Conservation (phyloP, 2,797 vertebrate genomes). For the Myotis planiceps region DNA sequence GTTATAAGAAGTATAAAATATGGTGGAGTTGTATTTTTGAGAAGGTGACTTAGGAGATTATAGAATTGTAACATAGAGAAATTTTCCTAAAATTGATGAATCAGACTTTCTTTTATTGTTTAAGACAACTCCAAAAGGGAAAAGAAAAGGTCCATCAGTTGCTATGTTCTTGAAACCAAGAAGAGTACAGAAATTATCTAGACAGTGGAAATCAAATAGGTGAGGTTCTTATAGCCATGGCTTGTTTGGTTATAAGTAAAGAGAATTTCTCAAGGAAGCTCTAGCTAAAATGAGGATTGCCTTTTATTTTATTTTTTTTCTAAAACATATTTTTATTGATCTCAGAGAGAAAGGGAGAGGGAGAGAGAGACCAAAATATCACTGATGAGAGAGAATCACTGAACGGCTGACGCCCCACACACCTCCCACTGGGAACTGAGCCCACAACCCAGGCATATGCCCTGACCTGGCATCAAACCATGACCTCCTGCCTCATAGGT, state of each 20-base stretch:
- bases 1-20: neutral
- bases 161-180: neutral
- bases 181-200: neutral
- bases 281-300: neutral
- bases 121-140: neutral
- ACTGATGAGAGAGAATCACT: too few relatives aligned
- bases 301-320: neutral
- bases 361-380: too few relatives aligned
- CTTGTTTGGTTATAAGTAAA: neutral
- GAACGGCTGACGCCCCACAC: too few relatives aligned
- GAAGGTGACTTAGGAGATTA: neutral
- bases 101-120: neutral
- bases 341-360: too few relatives aligned
- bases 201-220: neutral
- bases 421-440: too few relatives aligned
- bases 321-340: too few relatives aligned
- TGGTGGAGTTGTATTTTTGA: neutral
- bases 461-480: too few relatives aligned
- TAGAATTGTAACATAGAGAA: neutral
- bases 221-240: too few relatives aligned
- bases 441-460: too few relatives aligned
- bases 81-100: neutral
- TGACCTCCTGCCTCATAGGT: too few relatives aligned
- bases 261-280: neutral
- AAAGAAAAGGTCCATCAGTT: neutral